Evolutionary conservation across 2,888 invertebrate species (phyloP).

Genomic region (Drosophila maculinotata): DNA sequence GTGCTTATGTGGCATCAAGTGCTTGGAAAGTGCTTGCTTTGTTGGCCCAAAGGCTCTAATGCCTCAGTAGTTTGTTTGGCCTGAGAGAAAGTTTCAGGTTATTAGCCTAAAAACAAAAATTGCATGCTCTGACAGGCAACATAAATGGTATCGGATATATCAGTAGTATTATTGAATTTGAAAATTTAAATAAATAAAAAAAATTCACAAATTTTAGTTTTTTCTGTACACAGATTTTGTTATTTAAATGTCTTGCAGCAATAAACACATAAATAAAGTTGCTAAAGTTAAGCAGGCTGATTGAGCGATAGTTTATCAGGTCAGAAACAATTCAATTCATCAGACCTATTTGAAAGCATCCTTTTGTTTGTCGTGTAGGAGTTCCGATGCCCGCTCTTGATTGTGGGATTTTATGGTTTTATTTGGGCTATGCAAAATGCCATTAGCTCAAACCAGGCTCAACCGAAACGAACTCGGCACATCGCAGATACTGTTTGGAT

Average conservation of each 20-base stretch:
- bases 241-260: too few relatives aligned
- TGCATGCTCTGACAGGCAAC: too few relatives aligned
- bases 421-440: neutral
- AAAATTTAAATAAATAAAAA: too few relatives aligned
- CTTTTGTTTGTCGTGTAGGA: neutral
- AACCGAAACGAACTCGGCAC: slow-evolving; percentile 1
- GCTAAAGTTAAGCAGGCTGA: neutral
- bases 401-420: neutral
- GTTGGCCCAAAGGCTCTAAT: neutral
- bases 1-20: slow-evolving; percentile 23
- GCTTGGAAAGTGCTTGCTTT: neutral
- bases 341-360: neutral
- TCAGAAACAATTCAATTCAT: neutral
- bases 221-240: too few relatives aligned
- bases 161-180: too few relatives aligned
- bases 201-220: too few relatives aligned
- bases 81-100: too few relatives aligned
- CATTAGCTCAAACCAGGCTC: neutral
- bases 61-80: neutral
- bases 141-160: too few relatives aligned
- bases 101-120: too few relatives aligned
- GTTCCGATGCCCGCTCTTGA: neutral
- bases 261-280: too few relatives aligned
- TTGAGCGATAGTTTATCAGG: neutral
- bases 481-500: neutral